Evolutionary conservation across 2,113 vertebrate species (phyloP), one percentile per base, ranked within the genome.

Genomic region (Cyprinodon tularosa): DNA sequence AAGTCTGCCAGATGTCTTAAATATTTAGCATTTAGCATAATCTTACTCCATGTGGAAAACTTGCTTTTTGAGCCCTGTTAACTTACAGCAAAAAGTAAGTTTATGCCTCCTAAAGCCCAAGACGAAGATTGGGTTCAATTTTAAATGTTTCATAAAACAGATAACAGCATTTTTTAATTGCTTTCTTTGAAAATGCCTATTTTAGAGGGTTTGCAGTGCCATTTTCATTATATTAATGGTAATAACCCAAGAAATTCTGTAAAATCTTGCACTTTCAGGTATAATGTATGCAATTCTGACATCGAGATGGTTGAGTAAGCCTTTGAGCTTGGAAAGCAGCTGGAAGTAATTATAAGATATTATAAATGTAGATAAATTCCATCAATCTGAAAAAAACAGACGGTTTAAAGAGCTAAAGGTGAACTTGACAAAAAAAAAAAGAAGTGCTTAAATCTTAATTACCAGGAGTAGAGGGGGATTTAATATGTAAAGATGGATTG

Each of bases 321-420:
- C 42, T n/a, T 57, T n/a, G 3, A 57, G 17, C 20, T 53, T 7
- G 3, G 20, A n/a, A 57, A n/a, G 5, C 8, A 57, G 15, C 50
- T 57, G 50, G 50, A 57, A 57, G 17, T 57, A 57, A 57, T 57
- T 57, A n/a, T 57, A 57, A 57, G n/a, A 57, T 57, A 57, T 57
- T n/a, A 57, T n/a, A 57, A 57, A n/a, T n/a, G 0, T 2, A 57
- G 50, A 57, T 57, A 9, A 57, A n/a, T 57, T 57, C 17, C 50
- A n/a, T 57, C 17, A 57, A 7, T 17, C 48, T 50, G 15, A 17
- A 48, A 48, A 48, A 14, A 50, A 50, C 48, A 57, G 50, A 4
- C 17, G 20, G 50, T 57, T 57, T 57, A 57, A 57, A 57, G 7
- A 57, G 50, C 20, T 57, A n/a, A 57, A 57, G 50, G 50, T n/a